phyloP scores from a whole-genome alignment of 2,113 vertebrate species.

The Formicarius rufipectus region DNA sequence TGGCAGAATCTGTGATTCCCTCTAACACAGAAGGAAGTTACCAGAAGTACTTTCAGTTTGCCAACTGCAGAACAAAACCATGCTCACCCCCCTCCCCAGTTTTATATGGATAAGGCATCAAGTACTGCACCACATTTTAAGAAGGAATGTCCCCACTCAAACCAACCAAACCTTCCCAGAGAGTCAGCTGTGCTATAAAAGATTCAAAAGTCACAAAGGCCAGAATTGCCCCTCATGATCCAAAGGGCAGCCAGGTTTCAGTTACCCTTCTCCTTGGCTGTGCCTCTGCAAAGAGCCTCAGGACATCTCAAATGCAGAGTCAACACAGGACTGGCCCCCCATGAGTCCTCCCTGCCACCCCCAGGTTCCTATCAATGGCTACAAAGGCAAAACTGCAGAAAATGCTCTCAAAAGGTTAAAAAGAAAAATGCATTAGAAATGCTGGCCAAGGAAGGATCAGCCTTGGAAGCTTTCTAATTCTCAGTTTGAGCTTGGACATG shows the following conservation, averaged over 20 bases:
- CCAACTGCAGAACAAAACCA: neutral
- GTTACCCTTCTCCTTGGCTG: neutral
- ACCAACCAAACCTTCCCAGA: neutral
- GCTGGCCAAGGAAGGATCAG: constrained; percentile 1
- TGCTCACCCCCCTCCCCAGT: accelerated
- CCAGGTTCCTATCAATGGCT: neutral
- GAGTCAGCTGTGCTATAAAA: neutral
- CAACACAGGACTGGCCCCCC: neutral
- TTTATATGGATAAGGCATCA: neutral
- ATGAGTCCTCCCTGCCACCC: neutral
- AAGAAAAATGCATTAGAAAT: neutral
- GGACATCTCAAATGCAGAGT: neutral
- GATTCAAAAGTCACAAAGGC: neutral
- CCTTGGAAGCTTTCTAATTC: constrained; percentile 31
- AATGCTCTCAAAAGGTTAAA: constrained; percentile 35
- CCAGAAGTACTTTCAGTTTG: neutral
- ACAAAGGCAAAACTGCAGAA: neutral
- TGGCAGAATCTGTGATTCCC: neutral
- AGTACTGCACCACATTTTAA: neutral
- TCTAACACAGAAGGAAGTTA: neutral
- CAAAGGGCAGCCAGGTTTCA: neutral
- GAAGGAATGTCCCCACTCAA: neutral
- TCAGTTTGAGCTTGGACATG: constrained; percentile 37
- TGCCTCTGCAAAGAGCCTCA: neutral
- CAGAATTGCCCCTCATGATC: neutral